These are phyloP conservation scores for Ceraclea dissimilis DNA, from an alignment of 2,888 invertebrate genomes.

Conservation along the genomic window DNA sequence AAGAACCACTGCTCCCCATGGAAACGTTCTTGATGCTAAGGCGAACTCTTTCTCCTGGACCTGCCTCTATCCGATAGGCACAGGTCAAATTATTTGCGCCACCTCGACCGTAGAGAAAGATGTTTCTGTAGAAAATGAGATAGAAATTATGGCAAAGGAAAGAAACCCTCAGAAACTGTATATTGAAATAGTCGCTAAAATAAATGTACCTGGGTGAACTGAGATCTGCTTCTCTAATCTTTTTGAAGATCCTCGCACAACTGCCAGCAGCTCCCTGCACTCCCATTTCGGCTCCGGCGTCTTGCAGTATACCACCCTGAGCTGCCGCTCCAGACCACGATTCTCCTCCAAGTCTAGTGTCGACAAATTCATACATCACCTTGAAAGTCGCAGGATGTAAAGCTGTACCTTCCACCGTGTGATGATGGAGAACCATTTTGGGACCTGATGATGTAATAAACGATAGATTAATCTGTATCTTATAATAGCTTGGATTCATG, in stretches of 20 bases:
- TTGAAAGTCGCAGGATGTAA: slow-evolving; percentile 68
- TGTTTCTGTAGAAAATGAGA: slow-evolving; percentile 46
- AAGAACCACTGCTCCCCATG: slow-evolving; percentile 59
- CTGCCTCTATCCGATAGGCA: slow-evolving; percentile 67
- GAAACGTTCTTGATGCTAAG: slow-evolving; percentile 64
- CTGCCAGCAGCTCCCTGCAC: slow-evolving; percentile 26
- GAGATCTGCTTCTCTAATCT: slow-evolving; percentile 55
- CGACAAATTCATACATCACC: slow-evolving; percentile 75
- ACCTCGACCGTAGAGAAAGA: slow-evolving; percentile 77
- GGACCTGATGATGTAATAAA: slow-evolving; percentile 31
- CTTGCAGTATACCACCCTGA: slow-evolving; percentile 34
- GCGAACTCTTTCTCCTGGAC: slow-evolving; percentile 56
- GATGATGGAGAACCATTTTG: slow-evolving; percentile 45
- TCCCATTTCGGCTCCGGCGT: slow-evolving; percentile 32
- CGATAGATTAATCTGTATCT: background rate
- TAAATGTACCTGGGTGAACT: slow-evolving; percentile 43
- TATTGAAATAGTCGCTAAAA: too few relatives aligned
- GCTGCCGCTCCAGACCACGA: slow-evolving; percentile 47
- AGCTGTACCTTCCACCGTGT: slow-evolving; percentile 65
- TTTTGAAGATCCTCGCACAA: slow-evolving; percentile 58
- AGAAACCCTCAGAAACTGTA: too few relatives aligned
- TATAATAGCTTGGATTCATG: too few relatives aligned
- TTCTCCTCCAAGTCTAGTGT: slow-evolving; percentile 68
- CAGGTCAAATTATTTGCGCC: slow-evolving; percentile 71
- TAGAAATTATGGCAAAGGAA: background rate